Conservation (phyloP, 1,140 invertebrate genomes). For the Frieseomelitta varia region DNA sequence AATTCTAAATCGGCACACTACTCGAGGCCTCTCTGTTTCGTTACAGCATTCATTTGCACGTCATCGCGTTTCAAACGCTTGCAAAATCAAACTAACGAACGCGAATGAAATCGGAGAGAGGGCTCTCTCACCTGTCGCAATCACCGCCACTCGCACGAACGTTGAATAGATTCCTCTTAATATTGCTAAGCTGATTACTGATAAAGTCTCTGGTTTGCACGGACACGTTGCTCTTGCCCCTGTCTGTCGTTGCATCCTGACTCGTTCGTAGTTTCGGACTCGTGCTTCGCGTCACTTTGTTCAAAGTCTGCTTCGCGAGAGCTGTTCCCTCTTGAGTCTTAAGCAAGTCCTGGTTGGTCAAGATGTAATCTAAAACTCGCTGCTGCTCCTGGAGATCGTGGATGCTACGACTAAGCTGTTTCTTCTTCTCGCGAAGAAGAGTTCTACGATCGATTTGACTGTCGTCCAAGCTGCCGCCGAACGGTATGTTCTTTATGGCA, state of each 20-base stretch:
- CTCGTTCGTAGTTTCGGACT: constrained; percentile 1
- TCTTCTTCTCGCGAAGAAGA: constrained; percentile 64
- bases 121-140: constrained; percentile 26
- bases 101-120: background rate
- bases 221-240: constrained; percentile 38
- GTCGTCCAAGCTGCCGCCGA: background rate
- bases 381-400: constrained; percentile 75
- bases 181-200: constrained; percentile 24
- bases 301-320: constrained; percentile 58
- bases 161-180: constrained; percentile 40
- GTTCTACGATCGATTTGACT: constrained; percentile 26
- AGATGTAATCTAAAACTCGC: constrained; percentile 72
- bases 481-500: constrained; percentile 55
- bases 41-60: too few relatives aligned
- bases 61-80: background rate
- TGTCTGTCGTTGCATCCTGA: constrained; percentile 3
- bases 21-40: too few relatives aligned
- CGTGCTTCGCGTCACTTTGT: constrained; percentile 42
- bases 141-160: background rate
- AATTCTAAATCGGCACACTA: too few relatives aligned
- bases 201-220: constrained; percentile 31
- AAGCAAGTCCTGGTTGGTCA: constrained; percentile 69
- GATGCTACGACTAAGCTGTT: constrained; percentile 72
- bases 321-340: constrained; percentile 65
- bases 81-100: background rate